Conservation (phyloP, 2,888 invertebrate genomes). For the Anorthoa munda region DNA sequence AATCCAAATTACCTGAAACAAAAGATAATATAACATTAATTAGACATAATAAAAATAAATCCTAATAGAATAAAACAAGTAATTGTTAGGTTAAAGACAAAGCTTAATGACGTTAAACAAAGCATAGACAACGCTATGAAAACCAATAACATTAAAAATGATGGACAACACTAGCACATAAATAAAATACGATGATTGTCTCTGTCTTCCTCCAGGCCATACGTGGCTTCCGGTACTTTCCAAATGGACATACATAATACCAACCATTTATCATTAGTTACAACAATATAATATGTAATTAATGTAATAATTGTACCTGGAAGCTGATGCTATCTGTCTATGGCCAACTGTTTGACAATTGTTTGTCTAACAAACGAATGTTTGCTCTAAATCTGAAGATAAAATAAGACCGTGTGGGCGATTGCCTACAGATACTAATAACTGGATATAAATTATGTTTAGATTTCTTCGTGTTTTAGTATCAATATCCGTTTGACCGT, state of each 20-base stretch:
- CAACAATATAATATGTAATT: constrained; percentile 64
- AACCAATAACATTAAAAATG: constrained; percentile 42
- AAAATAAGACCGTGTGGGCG: constrained; percentile 41
- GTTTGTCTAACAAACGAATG: constrained; percentile 38
- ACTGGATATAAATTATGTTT: constrained; percentile 16
- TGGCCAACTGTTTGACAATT: constrained; percentile 44
- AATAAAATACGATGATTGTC: constrained; percentile 65
- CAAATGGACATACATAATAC: constrained; percentile 65
- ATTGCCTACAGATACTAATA: constrained; percentile 32
- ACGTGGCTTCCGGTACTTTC: constrained; percentile 72
- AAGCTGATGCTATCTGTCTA: constrained; percentile 52
- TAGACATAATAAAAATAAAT: neutral
- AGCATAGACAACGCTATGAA: constrained; percentile 4
- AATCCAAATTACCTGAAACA: constrained; percentile 67
- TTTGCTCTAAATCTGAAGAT: constrained; percentile 38
- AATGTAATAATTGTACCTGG: constrained; percentile 61
- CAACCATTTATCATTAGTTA: constrained; percentile 60
- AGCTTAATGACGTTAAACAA: constrained; percentile 18
- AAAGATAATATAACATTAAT: constrained; percentile 38
- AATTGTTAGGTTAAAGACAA: neutral
- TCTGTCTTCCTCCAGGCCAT: constrained; percentile 65
- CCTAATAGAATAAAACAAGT: neutral
- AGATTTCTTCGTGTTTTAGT: constrained; percentile 30
- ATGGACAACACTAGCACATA: constrained; percentile 51
- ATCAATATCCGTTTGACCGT: constrained; percentile 33